Evolutionary conservation across 1,140 invertebrate species (phyloP), one percentile per base, ranked within the genome.

Genomic region (Trichonephila clavata): DNA sequence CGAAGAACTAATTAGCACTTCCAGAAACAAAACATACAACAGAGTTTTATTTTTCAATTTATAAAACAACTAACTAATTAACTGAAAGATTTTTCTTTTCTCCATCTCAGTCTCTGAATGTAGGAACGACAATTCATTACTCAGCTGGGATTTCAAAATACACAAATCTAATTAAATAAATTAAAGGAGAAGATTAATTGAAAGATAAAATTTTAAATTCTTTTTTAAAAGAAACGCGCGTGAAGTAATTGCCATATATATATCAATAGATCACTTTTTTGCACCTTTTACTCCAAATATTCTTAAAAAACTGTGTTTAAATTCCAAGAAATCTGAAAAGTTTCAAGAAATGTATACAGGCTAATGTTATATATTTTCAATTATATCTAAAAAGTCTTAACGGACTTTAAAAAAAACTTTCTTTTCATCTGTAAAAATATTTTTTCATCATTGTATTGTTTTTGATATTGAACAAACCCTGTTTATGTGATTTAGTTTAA

Each of bases 101-200:
- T 27, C 27, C 2, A 14, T 18, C 10, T 39, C 16, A 27, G 71
- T 18, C 5, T 16, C 71, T 39, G 27, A 77, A 77, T 39, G 71
- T 5, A 27, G 18, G 7, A 10, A 13, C 27, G 71, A 27, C 18
- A 32, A 77, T 77, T 77, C 71, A 16, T 77, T 77, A 77, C 32
- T 32, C 71, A 77, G 71, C 27, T 77, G 71, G 71, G 71, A 77
- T 77, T 77, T 32, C 71, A 77, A 77, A 77, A 77, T 77, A 77
- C 32, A 77, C 71, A 77, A 77, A 77, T 77, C 27, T 32, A 77
- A 77, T 77, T 77, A 77, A 27, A 50, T 7, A 13, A 7, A 50
- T 77, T 77, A 18, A 77, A 77, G 27, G 32, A 77, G 71, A 39
- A 77, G 71, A 77, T 77, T 77, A 77, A 39, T 77, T 77, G 71